Percentiles rank a stretch among this genome's conserved stretches.
Evolutionary conservation across 2,888 invertebrate species (phyloP).

Genomic region (Kryphioiulus occultus): DNA sequence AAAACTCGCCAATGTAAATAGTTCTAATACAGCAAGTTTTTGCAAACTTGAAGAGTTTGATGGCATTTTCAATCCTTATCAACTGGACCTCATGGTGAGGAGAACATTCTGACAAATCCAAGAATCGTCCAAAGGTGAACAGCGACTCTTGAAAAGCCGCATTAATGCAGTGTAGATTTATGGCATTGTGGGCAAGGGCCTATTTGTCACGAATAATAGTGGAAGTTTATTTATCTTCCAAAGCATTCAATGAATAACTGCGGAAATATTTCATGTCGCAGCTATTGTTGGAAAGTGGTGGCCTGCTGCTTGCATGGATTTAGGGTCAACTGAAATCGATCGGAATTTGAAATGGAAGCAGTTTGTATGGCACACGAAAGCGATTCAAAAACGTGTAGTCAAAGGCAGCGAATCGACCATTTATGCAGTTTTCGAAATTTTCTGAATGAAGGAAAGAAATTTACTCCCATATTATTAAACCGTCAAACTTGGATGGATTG

Average conservation of each 20-base stretch:
- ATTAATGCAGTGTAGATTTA: slow-evolving; percentile 6
- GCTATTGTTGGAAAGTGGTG: slow-evolving; percentile 11
- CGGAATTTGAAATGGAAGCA: not conserved
- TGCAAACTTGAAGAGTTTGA: too few species aligned
- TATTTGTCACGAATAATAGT: slow-evolving; percentile 32
- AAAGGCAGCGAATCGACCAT: not conserved
- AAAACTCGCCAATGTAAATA: too few species aligned
- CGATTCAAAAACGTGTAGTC: not conserved
- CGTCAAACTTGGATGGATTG: too few species aligned
- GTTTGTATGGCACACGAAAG: not conserved
- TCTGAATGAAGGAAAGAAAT: not conserved
- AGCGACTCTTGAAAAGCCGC: not conserved
- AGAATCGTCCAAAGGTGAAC: not conserved
- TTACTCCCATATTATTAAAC: too few species aligned
- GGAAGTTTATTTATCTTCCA: slow-evolving; percentile 21
- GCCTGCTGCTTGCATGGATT: slow-evolving; percentile 29
- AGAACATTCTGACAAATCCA: too few species aligned
- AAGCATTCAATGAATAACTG: slow-evolving; percentile 27
- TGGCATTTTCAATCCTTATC: too few species aligned
- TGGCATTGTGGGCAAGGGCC: not conserved
- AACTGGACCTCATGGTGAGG: too few species aligned
- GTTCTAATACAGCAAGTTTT: too few species aligned
- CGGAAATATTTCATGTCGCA: slow-evolving; percentile 18
- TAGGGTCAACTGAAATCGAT: slow-evolving; percentile 30
- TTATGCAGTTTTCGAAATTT: not conserved